Evolutionary conservation across 2,797 vertebrate genomes (phyloP), one percentile per base, ranked within the genome.

Genomic region (Masticophis lateralis): DNA sequence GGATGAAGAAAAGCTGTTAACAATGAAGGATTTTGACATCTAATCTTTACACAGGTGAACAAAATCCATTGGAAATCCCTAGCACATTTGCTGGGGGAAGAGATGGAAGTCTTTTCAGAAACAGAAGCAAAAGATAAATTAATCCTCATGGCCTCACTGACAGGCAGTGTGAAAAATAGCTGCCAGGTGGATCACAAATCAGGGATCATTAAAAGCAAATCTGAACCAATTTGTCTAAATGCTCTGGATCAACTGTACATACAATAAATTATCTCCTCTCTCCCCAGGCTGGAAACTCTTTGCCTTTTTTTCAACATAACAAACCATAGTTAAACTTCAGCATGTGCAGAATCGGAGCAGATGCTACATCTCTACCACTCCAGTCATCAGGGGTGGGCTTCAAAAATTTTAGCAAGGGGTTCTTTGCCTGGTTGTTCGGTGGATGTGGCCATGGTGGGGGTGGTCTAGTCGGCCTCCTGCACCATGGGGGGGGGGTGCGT

Each of bases 171-270:
- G 94, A 96, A 96, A 97, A 91, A 91, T 13, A n/a, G 4, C 37
- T 96, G 94, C 83, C 92, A 94, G 93, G 79, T 56, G 94, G 95
- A 93, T 95, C 93, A 94, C 93, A 94, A 94, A 96, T 94, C 95
- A 95, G 95, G 95, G 92, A 96, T 97, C 96, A 97, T 95, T 94
- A 96, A 96, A 97, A 94, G 95, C 94, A 96, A 95, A 96, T 96
- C 94, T 95, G 95, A 95, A 91, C 93, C 93, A 88, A 94, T 94
- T 55, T 93, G 86, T 91, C 92, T 95, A 94, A 95, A 95, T 94
- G 95, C 95, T 94, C 0, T n/a, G 90, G 96, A 95, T 88, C 60
- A 94, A 93, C 91, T 94, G 92, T 93, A 94, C 95, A 94, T 28
- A 86, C 92, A 94, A 69, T 88, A 94, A 94, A 94, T 95, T 1